Conservation (phyloP, 2,113 vertebrate species). For the Arvicanthis niloticus region DNA sequence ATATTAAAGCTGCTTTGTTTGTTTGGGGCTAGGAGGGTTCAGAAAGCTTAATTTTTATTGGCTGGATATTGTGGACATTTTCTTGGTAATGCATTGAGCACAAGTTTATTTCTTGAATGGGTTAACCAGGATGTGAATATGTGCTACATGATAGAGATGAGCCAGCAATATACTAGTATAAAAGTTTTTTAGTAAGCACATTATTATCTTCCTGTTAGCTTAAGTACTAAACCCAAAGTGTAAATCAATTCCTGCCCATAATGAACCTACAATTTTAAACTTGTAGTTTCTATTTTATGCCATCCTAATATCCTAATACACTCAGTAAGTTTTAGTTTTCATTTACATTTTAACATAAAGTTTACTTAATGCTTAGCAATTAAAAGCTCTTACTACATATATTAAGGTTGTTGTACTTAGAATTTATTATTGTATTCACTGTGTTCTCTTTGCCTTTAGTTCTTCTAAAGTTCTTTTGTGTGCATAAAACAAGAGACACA, state of each 20-base stretch:
- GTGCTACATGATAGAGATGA: not conserved
- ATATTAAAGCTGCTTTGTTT: conserved; percentile 40
- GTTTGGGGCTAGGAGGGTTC: not conserved
- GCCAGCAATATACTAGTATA: not conserved
- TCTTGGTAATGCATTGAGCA: conserved; percentile 37
- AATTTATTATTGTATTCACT: not conserved
- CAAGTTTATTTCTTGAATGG: conserved; percentile 14
- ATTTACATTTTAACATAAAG: conserved; percentile 25
- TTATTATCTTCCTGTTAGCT: conserved; percentile 3
- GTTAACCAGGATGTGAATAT: not conserved
- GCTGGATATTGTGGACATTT: not conserved
- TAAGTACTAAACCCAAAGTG: conserved; percentile 19
- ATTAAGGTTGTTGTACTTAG: not conserved
- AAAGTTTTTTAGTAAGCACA: conserved; percentile 12
- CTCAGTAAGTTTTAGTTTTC: conserved; percentile 34
- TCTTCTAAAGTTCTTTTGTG: not conserved
- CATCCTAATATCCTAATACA: conserved; percentile 23
- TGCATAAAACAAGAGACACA: not conserved
- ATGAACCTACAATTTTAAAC: not conserved
- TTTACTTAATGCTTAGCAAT: conserved; percentile 1
- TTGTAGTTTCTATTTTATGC: conserved; percentile 25
- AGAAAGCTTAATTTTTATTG: conserved; percentile 35
- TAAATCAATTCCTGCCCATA: not conserved
- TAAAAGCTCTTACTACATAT: not conserved
- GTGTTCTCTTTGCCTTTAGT: not conserved